Evolutionary conservation across 2,888 invertebrate species (phyloP), one percentile per base, ranked within the genome.

Genomic region (Spilosoma lubricipeda): DNA sequence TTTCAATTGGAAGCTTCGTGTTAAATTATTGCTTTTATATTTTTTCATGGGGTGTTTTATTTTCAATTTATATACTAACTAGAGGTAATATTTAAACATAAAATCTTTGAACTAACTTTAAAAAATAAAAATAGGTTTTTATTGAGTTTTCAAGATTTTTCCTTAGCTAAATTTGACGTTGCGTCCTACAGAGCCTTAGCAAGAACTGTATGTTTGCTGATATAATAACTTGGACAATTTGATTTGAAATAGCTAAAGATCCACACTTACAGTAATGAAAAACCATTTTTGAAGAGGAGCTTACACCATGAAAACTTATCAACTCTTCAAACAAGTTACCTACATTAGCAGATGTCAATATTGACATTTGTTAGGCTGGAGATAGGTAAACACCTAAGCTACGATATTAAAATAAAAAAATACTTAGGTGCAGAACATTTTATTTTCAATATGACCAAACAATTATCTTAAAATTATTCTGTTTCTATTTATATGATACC

Each of bases 1-100:
- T 73, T 73, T 73, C 73, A 68, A 68, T 71, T 71, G 23, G 63
- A 71, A 64, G 45, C 30, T 70, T 23, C 23, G 20, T 23, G 59
- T n/a, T 20, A 23, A 48, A 48, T 48, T 63, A 64, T 56, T n/a
- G 2, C 11, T 56, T 0, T n/a, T 8, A 42, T 33, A 70, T n/a
- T 65, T 33, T 52, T 39, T 42, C 9, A 27, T 36, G 45, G 27
- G 30, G 30, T 27, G 42, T 67, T 48, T 63, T 67, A 67, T 67
- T 45, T 45, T 67, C 30, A 67, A 63, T 18, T 63, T 63, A 63
- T 63, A 63, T 63, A 3, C 59, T 63, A 63, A 63, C 59, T 63
- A 63, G 15, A 63, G 30, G 59, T 30, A 63, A 63, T 63, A 63
- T 63, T 63, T 30, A 63, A 30, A 63, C 27, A 18, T 63, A 63